Evolutionary conservation across 2,113 vertebrate genomes (phyloP).

Genomic region (Mesitornis unicolor): DNA sequence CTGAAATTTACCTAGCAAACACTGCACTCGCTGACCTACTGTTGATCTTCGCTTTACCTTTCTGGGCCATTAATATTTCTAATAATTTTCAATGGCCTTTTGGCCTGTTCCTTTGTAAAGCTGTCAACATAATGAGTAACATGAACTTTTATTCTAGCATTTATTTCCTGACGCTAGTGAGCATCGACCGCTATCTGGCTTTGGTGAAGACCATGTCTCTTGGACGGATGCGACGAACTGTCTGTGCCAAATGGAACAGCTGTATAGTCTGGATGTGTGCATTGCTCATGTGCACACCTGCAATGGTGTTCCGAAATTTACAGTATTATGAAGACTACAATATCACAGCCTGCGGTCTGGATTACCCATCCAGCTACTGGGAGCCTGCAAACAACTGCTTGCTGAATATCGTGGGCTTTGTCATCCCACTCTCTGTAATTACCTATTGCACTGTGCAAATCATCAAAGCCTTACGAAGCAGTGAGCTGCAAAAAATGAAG

Average conservation of each 20-base stretch:
- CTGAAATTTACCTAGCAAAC: conserved; percentile 92
- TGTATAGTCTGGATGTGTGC: conserved; percentile 83
- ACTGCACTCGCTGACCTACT: conserved; percentile 87
- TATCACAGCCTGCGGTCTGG: conserved; percentile 75
- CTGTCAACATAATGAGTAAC: conserved; percentile 76
- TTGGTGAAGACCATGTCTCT: conserved; percentile 89
- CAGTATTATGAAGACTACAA: conserved; percentile 30
- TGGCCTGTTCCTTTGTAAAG: conserved; percentile 82
- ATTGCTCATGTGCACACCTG: conserved; percentile 78
- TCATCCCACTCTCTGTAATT: conserved; percentile 82
- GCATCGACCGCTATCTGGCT: conserved; percentile 90
- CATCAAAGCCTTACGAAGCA: conserved; percentile 74
- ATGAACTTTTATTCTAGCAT: conserved; percentile 88
- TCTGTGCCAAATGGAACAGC: conserved; percentile 85
- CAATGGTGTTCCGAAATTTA: conserved; percentile 74
- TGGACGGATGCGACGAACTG: conserved; percentile 80
- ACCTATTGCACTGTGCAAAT: conserved; percentile 84
- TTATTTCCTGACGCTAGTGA: conserved; percentile 88
- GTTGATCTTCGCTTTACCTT: conserved; percentile 83
- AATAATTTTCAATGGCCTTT: conserved; percentile 86
- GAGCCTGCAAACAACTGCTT: conserved; percentile 72
- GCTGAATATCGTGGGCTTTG: conserved; percentile 82
- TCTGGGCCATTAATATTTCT: conserved; percentile 87
- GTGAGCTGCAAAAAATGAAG: conserved; percentile 65
- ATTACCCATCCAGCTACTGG: conserved; percentile 66